Evolutionary conservation across 2,797 vertebrate genomes (phyloP).

Genomic region (Syndactyla subalaris): DNA sequence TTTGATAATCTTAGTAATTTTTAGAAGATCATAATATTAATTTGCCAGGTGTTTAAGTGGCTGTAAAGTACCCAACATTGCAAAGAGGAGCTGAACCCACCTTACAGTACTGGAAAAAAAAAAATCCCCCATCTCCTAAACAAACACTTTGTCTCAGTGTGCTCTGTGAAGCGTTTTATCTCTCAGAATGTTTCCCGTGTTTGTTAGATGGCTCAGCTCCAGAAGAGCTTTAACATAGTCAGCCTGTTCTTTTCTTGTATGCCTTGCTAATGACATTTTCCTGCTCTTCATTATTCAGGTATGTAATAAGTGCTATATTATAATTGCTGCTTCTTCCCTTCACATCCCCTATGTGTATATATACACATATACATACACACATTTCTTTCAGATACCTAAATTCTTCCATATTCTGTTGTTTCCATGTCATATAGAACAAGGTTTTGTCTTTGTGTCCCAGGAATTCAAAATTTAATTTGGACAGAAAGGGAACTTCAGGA

Average conservation of each 20-base stretch:
- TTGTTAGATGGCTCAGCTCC: slow-evolving; percentile 31
- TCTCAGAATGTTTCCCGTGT: background rate
- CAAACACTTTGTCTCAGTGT: background rate
- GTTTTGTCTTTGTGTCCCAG: background rate
- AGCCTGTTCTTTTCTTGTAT: slow-evolving; percentile 7
- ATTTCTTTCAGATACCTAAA: background rate
- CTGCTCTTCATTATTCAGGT: background rate
- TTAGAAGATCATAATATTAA: background rate
- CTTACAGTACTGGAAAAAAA: background rate
- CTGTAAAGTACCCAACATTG: background rate
- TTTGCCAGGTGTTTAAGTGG: background rate
- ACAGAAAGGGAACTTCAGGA: background rate
- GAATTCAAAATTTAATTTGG: background rate
- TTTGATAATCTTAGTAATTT: background rate
- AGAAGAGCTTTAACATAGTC: background rate
- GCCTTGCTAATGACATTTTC: background rate
- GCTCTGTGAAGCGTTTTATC: slow-evolving; percentile 8
- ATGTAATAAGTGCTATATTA: background rate
- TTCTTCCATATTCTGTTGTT: background rate
- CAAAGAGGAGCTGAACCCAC: background rate
- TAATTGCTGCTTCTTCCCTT: background rate
- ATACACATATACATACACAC: too few species aligned
- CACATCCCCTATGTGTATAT: background rate
- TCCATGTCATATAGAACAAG: background rate
- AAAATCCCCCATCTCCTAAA: background rate